Evolutionary conservation across 2,888 invertebrate genomes (phyloP), one percentile per base, ranked within the genome.

Genomic region (Sussaba pulchella): DNA sequence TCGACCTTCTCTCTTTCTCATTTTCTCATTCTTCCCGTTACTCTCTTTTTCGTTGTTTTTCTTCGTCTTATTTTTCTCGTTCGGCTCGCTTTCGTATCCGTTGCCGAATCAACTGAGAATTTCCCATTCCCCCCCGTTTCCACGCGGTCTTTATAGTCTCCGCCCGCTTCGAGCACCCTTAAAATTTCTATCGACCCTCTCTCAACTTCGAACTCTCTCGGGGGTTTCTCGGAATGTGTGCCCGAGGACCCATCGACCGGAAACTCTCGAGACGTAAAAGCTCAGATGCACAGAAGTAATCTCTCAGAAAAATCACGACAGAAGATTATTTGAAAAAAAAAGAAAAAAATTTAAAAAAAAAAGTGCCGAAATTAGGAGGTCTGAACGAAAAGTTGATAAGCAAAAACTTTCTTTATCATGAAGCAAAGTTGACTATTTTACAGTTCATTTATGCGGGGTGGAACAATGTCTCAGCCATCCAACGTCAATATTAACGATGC

Each of bases 11-110:
- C 39, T 63, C 71, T 72, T 67, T 64, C 73, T 72, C 66, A 50
- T 50, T 72, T 67, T 66, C 87, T 83, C 85, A 78, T 84, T 82
- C 70, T 84, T 82, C 85, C 83, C 83, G 84, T 83, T 73, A 79
- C 75, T 73, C 63, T 31, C 6, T 31, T 31, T 31, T 31, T 31
- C 6, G 2, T 31, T 31, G 2, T 83, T 85, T 83, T 82, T 66
- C 84, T 85, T 85, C 85, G 87, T 86, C 83, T 83, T 84, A 81
- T 83, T 84, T 83, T 83, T 80, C 84, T 80, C 84, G 80, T 85
- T 86, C 85, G 77, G 75, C 82, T 83, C 75, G 81, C 75, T 86
- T 87, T 84, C 87, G 78, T 67, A 83, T 81, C 76, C 85, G 76
- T 81, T 84, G 83, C 83, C 83, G 84, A 88, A 87, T 86, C 81